These are phyloP conservation scores for Cataglyphis rosenhaueri DNA, from an alignment of 2,888 invertebrate genomes.

Conservation along the genomic window DNA sequence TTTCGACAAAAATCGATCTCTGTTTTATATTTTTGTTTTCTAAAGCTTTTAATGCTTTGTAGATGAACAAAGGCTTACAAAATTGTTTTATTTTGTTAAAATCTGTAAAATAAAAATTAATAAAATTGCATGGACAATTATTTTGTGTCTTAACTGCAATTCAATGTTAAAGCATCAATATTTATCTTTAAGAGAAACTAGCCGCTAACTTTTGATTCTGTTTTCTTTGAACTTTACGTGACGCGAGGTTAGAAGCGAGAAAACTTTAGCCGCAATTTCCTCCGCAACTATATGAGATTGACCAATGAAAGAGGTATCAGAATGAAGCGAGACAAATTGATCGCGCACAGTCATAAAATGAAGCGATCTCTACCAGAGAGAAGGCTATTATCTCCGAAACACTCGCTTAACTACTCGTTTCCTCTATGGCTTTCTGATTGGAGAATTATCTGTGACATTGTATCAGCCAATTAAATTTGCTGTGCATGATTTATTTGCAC, in stretches of 20 bases:
- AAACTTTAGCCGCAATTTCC: slow-evolving; percentile 32
- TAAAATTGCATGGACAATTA: neutral
- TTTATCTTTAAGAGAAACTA: slow-evolving; percentile 5
- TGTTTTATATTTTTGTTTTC: neutral
- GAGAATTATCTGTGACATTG: neutral
- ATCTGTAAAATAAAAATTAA: neutral
- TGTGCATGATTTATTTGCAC: slow-evolving; percentile 27
- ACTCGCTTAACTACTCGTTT: slow-evolving; percentile 34
- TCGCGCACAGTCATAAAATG: slow-evolving; percentile 30
- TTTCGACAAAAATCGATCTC: neutral
- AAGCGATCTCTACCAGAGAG: slow-evolving; percentile 31
- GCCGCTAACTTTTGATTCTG: slow-evolving; percentile 29
- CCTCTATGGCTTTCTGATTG: neutral
- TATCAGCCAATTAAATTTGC: slow-evolving; percentile 22
- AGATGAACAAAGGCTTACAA: neutral
- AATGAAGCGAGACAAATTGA: slow-evolving; percentile 50
- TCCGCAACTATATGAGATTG: slow-evolving; percentile 41
- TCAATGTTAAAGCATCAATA: neutral
- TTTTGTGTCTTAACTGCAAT: neutral
- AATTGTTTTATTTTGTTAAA: neutral
- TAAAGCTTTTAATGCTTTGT: neutral
- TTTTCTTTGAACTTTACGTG: slow-evolving; percentile 34
- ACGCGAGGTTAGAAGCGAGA: slow-evolving; percentile 21
- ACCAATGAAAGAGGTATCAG: slow-evolving; percentile 44
- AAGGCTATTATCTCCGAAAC: slow-evolving; percentile 40